Percentiles rank a stretch among this genome's conserved stretches.
These are phyloP conservation scores for Crepidodera aurea DNA, from an alignment of 2,888 invertebrate species.

Conservation along the genomic window DNA sequence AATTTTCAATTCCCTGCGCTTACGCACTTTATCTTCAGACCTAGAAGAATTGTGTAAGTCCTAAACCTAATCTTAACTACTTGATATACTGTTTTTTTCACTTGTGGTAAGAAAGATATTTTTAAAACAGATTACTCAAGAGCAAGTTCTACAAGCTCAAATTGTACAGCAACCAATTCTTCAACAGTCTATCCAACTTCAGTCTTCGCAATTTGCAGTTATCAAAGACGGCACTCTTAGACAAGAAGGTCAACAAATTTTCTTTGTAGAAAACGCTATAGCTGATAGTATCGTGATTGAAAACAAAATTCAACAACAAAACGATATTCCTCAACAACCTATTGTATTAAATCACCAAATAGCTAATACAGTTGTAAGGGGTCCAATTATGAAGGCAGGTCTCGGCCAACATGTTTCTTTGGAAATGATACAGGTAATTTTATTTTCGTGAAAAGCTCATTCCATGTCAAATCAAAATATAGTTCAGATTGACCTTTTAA, in stretches of 20 bases:
- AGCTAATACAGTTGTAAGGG: conserved; percentile 18
- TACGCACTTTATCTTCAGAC: too few relatives aligned
- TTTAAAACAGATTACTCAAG: conserved; percentile 12
- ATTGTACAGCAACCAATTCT: conserved; percentile 21
- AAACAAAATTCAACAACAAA: conserved; percentile 16
- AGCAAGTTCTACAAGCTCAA: conserved; percentile 25
- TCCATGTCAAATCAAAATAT: neutral
- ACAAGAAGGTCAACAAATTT: conserved; percentile 36
- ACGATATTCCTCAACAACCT: conserved; percentile 29
- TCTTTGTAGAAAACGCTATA: conserved; percentile 29
- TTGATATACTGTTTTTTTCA: too few relatives aligned
- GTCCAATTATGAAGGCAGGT: conserved; percentile 20
- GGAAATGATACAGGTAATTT: conserved; percentile 20
- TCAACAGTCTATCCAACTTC: conserved; percentile 25
- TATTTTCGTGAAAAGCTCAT: too few relatives aligned
- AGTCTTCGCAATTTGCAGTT: conserved; percentile 33
- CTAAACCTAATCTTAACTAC: too few relatives aligned
- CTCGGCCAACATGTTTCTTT: conserved; percentile 22
- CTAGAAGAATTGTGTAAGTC: too few relatives aligned
- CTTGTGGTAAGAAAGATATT: too few relatives aligned
- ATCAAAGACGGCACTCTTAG: conserved; percentile 35
- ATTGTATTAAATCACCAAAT: conserved; percentile 39
- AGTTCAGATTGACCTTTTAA: too few relatives aligned
- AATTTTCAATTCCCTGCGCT: too few relatives aligned
- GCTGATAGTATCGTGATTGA: conserved; percentile 29